These are phyloP conservation scores for Opisthograptis luteolata DNA, from an alignment of 2,888 invertebrate genomes.

Conservation along the genomic window DNA sequence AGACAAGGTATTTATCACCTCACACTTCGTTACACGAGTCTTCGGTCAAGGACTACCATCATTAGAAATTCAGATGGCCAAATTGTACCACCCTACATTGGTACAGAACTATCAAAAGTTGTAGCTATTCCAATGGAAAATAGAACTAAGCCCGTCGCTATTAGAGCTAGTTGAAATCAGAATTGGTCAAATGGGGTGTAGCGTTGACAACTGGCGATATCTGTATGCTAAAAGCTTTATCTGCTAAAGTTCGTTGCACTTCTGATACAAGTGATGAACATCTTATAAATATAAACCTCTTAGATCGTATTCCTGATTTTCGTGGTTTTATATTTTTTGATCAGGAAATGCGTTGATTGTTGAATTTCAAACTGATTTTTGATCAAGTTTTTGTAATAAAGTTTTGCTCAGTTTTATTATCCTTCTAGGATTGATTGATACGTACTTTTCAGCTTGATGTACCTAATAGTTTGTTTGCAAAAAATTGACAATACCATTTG, in stretches of 20 bases:
- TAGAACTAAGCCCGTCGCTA: neutral
- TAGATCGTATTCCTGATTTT: neutral
- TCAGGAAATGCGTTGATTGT: neutral
- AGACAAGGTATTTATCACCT: conserved; percentile 20
- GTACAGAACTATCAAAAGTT: neutral
- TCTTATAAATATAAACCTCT: too few relatives aligned
- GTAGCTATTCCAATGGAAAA: neutral
- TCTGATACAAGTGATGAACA: conserved; percentile 10
- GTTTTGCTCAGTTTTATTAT: too few relatives aligned
- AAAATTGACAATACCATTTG: too few relatives aligned
- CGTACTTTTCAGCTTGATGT: too few relatives aligned
- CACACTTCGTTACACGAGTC: conserved; percentile 22
- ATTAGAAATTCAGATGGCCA: conserved; percentile 26
- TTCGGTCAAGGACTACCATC: conserved; percentile 23
- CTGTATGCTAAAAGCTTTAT: conserved; percentile 8
- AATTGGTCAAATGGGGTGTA: conserved; percentile 1
- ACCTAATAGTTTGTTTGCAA: too few relatives aligned
- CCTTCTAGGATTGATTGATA: too few relatives aligned
- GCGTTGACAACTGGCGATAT: neutral
- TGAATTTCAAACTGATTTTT: too few relatives aligned
- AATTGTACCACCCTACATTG: conserved; percentile 4
- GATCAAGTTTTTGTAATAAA: too few relatives aligned
- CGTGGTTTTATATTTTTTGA: conserved; percentile 2
- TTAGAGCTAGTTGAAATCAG: neutral
- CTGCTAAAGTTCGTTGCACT: conserved; percentile 27